Conservation (phyloP, 2,888 invertebrate species). For the Brenthis hecate region DNA sequence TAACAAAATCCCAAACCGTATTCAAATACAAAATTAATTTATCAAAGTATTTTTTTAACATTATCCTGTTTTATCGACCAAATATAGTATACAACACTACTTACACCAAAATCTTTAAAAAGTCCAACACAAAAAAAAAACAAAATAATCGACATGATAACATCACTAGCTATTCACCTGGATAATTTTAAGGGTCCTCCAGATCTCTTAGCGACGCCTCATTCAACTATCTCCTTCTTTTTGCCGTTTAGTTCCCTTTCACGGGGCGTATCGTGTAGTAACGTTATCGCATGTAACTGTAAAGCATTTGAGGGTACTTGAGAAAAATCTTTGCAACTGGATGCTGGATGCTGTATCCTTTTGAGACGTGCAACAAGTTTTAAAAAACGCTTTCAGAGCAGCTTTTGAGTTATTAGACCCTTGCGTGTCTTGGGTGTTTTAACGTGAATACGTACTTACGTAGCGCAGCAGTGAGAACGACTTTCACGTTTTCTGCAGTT, state of each 20-base stretch:
- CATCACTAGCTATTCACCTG: slow-evolving; percentile 58
- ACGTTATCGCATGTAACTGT: slow-evolving; percentile 17
- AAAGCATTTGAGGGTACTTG: slow-evolving; percentile 13
- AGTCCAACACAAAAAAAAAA: background rate
- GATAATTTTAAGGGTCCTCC: slow-evolving; percentile 68
- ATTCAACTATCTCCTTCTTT: slow-evolving; percentile 54
- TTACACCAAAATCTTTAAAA: background rate
- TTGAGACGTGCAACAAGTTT: slow-evolving; percentile 29
- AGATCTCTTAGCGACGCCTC: slow-evolving; percentile 43
- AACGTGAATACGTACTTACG: slow-evolving; percentile 10
- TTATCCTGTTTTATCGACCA: too few species aligned
- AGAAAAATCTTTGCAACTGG: slow-evolving; percentile 25
- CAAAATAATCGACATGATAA: slow-evolving; percentile 32
- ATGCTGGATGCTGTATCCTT: slow-evolving; percentile 19
- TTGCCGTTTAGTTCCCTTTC: slow-evolving; percentile 42
- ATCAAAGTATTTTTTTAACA: too few species aligned
- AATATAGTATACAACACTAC: background rate
- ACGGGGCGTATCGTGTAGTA: slow-evolving; percentile 19
- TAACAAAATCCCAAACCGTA: too few species aligned
- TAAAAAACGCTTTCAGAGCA: background rate
- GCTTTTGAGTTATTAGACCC: slow-evolving; percentile 20
- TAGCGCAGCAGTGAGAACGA: background rate
- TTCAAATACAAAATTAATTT: too few species aligned
- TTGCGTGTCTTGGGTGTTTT: slow-evolving; percentile 11
- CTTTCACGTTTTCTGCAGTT: slow-evolving; percentile 2